Evolutionary conservation across 2,888 invertebrate genomes (phyloP).

Genomic region (Drosophila birchii): DNA sequence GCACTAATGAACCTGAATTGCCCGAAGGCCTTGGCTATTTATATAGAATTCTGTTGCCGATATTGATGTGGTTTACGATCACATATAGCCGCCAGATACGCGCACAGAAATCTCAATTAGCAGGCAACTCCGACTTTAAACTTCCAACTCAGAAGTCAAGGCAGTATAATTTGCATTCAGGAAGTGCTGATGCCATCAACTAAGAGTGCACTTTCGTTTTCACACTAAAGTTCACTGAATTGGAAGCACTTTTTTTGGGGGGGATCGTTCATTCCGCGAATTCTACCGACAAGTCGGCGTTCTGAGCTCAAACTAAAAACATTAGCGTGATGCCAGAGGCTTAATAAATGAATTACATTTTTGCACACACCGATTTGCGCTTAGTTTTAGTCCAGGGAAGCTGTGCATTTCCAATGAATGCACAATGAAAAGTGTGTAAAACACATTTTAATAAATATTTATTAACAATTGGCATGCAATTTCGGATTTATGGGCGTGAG

Average conservation of each 20-base stretch:
- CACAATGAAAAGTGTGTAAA: conserved; percentile 60
- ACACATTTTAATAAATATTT: conserved; percentile 65
- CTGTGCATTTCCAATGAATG: conserved; percentile 60
- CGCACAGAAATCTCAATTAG: conserved; percentile 34
- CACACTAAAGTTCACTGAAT: conserved; percentile 15
- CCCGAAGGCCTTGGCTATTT: conserved; percentile 22
- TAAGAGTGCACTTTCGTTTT: conserved; percentile 39
- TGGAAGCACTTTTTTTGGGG: conserved; percentile 1
- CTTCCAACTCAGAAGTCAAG: conserved; percentile 24
- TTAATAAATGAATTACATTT: conserved; percentile 72
- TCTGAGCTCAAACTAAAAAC: conserved; percentile 78
- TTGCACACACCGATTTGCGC: conserved; percentile 27
- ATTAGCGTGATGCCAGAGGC: conserved; percentile 62
- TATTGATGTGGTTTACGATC: conserved; percentile 18
- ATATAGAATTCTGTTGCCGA: conserved; percentile 20
- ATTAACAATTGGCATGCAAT: conserved; percentile 70
- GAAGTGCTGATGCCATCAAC: conserved; percentile 21
- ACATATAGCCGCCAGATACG: conserved; percentile 8
- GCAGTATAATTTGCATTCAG: conserved; percentile 21
- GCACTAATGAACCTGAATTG: conserved; percentile 30
- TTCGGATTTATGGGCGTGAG: conserved; percentile 54
- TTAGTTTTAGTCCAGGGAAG: conserved; percentile 43
- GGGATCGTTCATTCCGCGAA: conserved; percentile 36
- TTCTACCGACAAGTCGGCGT: conserved; percentile 69
- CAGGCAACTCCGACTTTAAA: background rate